Evolutionary conservation across 2,888 invertebrate species (phyloP), one percentile per base, ranked within the genome.

Genomic region (Melipona bicolor): DNA sequence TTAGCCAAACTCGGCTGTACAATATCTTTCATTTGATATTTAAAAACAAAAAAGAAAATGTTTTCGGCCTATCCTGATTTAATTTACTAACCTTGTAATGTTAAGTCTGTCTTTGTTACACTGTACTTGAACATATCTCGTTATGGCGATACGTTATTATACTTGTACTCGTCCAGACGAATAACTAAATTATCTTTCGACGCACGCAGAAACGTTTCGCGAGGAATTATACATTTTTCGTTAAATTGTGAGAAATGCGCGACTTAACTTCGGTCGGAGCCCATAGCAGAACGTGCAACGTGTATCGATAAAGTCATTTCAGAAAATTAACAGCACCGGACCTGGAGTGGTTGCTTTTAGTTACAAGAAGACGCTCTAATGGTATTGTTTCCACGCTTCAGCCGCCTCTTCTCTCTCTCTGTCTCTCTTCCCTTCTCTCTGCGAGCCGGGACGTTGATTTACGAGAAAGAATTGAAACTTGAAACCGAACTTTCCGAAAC

Each of bases 271-370:
- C 49, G 43, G 72, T 54, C 74, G 13, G 2, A n/a, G n/a, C n/a
- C n/a, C n/a, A n/a, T n/a, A 21, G 15, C 56, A 43, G 54, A 56
- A 75, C 27, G n/a, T 43, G 74, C 43, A 43, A 52, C 54, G 52
- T 52, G 71, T 67, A 67, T 67, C 65, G 79, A 79, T 79, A 75
- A 62, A 75, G 76, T 56, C 67, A 62, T 78, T 73, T 73, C 62
- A 68, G 72, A 15, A 56, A 78, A 78, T 73, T 69, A 62, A 78
- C 72, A 32, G 3, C 21, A 6, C n/a, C 19, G 27, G 19, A 4
- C 9, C 43, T 6, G 52, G 24, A 72, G 43, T 27, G 59, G 43
- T 36, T n/a, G 59, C 65, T 59, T 61, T 43, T n/a, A 49, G 68
- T 75, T 75, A 52, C 65, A 43, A 67, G 65, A 71, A 67, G 59